A percentile compares a stretch with the other conserved stretches of the same genome.
Evolutionary conservation across 2,888 invertebrate genomes (phyloP).

Genomic region (Leptarthrus brevirostris): DNA sequence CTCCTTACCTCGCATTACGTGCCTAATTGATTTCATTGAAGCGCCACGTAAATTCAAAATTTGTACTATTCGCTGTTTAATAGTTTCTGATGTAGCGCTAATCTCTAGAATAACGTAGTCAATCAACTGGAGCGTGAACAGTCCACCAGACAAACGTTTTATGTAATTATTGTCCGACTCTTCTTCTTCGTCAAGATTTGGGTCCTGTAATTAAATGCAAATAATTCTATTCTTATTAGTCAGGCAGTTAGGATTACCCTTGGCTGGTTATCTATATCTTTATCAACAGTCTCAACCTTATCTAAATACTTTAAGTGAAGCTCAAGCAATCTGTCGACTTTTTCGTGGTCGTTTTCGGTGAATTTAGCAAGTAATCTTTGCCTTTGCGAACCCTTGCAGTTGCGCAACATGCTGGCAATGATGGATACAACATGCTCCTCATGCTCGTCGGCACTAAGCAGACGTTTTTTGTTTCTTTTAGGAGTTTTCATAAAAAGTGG

Average conservation of each 20-base stretch:
- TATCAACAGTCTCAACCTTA: constrained; percentile 87
- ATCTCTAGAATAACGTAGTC: constrained; percentile 90
- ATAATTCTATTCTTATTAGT: neutral
- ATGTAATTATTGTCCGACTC: constrained; percentile 90
- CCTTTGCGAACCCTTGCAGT: constrained; percentile 90
- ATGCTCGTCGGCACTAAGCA: constrained; percentile 87
- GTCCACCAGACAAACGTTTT: constrained; percentile 88
- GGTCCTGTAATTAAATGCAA: constrained; percentile 57
- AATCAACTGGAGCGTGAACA: constrained; percentile 95
- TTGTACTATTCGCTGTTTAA: constrained; percentile 88
- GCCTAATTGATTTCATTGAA: constrained; percentile 91
- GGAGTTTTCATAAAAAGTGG: constrained; percentile 99
- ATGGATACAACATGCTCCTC: constrained; percentile 96
- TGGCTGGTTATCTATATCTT: constrained; percentile 74
- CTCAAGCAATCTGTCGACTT: constrained; percentile 95
- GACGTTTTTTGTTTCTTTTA: constrained; percentile 80
- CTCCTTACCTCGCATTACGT: constrained; percentile 86
- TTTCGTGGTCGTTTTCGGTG: constrained; percentile 97
- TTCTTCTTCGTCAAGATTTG: constrained; percentile 73
- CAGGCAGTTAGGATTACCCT: constrained; percentile 59
- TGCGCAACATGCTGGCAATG: constrained; percentile 91
- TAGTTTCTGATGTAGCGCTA: constrained; percentile 73
- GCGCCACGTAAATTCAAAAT: constrained; percentile 90
- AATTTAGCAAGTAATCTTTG: constrained; percentile 94
- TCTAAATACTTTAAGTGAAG: constrained; percentile 97